Base-by-base conservation (phyloP, 2,888 invertebrate genomes). In the Euzophera pinguis region DNA sequence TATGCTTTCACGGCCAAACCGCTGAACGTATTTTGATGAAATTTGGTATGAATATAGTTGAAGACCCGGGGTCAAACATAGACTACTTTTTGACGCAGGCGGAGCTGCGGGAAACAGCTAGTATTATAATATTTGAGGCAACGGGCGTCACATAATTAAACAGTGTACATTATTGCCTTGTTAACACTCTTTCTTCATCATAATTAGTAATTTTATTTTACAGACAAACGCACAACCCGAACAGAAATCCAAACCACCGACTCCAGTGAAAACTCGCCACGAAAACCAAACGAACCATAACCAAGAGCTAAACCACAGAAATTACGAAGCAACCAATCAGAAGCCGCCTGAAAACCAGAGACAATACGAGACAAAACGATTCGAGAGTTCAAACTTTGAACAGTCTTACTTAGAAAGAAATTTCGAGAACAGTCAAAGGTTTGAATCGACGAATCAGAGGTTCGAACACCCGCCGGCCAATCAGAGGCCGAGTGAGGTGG, bases 201-300 rank as follows among this genome's bases (percentile, higher is more conserved):
- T 8, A 32, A 10, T 32, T 32, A 9, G 14, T 39, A 8, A 1
- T 35, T 49, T 9, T 22, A 13, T 17, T 52, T 32, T 22, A 17
- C 62, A 65, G 64, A 56, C 27, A 16, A 34, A 59, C n/a, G 43
- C 50, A 22, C 32, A 27, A 58, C 9, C 52, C 47, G 22, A 65
- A 63, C 17, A 59, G 56, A 38, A 65, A 51, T 67, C 55, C 53
- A 67, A 63, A 58, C 69, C 70, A 2, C 45, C 59, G 6, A 75
- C 70, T 35, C 75, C 76, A 4, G 61, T 57, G n/a, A 75, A 74
- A 62, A 58, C 17, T 38, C 62, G 57, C 3, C 63, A 63, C 57
- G 69, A 75, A 22, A 53, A 60, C 45, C 57, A 52, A 27, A 50
- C 58, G 35, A 60, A 56, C 55, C 34, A 58, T 52, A 47, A 56